phyloP scores from a whole-genome alignment of 1,140 invertebrate species.

The Pygmarrhopalites habei region DNA sequence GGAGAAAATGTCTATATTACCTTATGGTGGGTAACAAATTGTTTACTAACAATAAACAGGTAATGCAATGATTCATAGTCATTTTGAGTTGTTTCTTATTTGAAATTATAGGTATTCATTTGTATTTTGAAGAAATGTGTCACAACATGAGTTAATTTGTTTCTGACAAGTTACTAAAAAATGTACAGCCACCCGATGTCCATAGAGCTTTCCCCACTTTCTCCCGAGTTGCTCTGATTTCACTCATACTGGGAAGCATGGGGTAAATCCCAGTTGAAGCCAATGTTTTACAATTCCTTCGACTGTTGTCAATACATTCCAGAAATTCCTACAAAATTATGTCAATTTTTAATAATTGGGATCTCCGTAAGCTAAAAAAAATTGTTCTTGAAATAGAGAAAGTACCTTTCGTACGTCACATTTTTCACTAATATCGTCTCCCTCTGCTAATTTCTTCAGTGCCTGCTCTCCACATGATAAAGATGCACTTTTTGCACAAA shows the following conservation, averaged over 20 bases:
- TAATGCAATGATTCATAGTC: neutral
- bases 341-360: neutral
- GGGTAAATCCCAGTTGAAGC: slow-evolving; percentile 16
- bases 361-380: neutral
- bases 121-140: neutral
- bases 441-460: neutral
- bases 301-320: slow-evolving; percentile 24
- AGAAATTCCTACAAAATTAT: slow-evolving; percentile 24
- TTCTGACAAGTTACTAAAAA: slow-evolving; percentile 13
- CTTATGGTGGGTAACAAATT: neutral
- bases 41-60: neutral
- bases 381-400: neutral
- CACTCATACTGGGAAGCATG: slow-evolving; percentile 16
- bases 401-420: slow-evolving; percentile 18
- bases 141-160: neutral
- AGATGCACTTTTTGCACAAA: slow-evolving; percentile 30
- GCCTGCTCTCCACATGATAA: slow-evolving; percentile 23
- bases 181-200: slow-evolving; percentile 29
- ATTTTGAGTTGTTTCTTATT: neutral
- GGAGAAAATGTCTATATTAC: neutral
- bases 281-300: slow-evolving; percentile 14
- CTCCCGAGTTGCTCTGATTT: slow-evolving; percentile 9
- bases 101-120: neutral
- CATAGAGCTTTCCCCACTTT: slow-evolving; percentile 26
- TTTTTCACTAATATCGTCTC: neutral